phyloP scores from a whole-genome alignment of 92 coral and sea anemone genomes.

The Porites rus region DNA sequence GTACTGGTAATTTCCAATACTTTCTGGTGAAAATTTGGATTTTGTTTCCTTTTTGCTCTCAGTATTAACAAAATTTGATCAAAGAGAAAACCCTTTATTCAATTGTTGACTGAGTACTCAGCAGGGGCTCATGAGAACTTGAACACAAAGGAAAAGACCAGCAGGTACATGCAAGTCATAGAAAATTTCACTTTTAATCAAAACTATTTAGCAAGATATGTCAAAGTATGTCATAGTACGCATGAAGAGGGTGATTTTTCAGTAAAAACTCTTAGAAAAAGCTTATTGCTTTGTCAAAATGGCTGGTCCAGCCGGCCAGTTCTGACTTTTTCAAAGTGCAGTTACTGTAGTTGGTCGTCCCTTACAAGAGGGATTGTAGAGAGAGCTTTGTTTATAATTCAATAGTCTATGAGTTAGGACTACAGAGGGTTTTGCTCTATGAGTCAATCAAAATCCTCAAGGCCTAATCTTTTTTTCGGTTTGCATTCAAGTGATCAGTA shows the following conservation, averaged over 20 bases:
- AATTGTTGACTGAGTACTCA: conserved; percentile 12
- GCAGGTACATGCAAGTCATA: conserved; percentile 11
- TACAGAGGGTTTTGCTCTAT: conserved; percentile 17
- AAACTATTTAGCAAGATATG: background rate
- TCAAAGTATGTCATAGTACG: conserved; percentile 7
- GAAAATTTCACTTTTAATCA: background rate
- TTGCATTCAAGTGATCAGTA: conserved; percentile 75
- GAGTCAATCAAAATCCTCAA: conserved; percentile 15
- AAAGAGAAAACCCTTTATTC: conserved; percentile 21
- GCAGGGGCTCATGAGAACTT: background rate
- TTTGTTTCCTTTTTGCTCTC: conserved; percentile 7
- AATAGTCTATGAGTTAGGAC: conserved; percentile 10
- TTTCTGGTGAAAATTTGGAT: conserved; percentile 7
- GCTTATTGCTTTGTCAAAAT: too few species aligned
- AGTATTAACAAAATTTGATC: conserved; percentile 4
- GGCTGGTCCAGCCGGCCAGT: too few species aligned
- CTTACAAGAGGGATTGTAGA: conserved; percentile 19
- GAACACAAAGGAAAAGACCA: conserved; percentile 18
- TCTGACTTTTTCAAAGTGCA: background rate
- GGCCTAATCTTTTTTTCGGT: background rate
- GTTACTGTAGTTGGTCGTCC: conserved; percentile 10
- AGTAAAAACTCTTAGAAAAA: too few species aligned
- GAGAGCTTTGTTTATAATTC: conserved; percentile 14
- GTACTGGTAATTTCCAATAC: conserved; percentile 10
- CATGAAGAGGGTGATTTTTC: background rate